phyloP scores from a whole-genome alignment of 2,888 invertebrate genomes.

The Agonopterix subpropinquella region DNA sequence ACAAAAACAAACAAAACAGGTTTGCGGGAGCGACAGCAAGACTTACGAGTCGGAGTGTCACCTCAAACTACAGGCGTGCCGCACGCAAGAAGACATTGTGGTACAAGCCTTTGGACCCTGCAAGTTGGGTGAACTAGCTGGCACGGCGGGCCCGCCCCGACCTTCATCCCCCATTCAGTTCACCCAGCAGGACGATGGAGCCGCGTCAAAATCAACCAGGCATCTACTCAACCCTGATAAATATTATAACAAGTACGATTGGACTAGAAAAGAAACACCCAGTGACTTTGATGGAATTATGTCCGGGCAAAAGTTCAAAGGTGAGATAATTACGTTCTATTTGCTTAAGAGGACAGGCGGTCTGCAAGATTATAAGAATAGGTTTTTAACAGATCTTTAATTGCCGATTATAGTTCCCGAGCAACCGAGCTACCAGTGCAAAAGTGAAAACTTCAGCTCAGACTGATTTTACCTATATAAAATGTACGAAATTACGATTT shows the following conservation, averaged over 20 bases:
- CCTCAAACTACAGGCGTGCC: slow-evolving; percentile 87
- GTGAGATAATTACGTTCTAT: slow-evolving; percentile 24
- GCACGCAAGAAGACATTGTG: slow-evolving; percentile 85
- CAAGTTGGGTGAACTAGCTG: slow-evolving; percentile 80
- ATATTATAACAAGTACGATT: slow-evolving; percentile 78
- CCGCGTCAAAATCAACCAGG: slow-evolving; percentile 87
- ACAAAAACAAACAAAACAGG: slow-evolving; percentile 39
- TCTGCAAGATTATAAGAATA: too few species aligned
- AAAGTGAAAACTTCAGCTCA: too few species aligned
- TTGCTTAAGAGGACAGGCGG: too few species aligned
- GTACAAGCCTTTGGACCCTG: slow-evolving; percentile 86
- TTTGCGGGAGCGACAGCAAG: slow-evolving; percentile 87
- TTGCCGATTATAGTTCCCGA: too few species aligned
- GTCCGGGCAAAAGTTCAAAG: slow-evolving; percentile 63
- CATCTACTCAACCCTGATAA: slow-evolving; percentile 84
- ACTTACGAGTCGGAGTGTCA: slow-evolving; percentile 91
- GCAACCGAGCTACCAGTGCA: too few species aligned
- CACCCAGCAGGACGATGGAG: slow-evolving; percentile 86
- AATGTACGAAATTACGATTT: too few species aligned
- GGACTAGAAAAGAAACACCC: slow-evolving; percentile 71
- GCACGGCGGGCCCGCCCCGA: slow-evolving; percentile 84
- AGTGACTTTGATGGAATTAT: slow-evolving; percentile 60
- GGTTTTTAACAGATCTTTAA: too few species aligned
- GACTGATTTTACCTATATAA: too few species aligned
- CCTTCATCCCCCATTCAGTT: slow-evolving; percentile 87